These are phyloP conservation scores for Sarcoramphus papa DNA, from an alignment of 2,797 vertebrate genomes.

Conservation along the genomic window DNA sequence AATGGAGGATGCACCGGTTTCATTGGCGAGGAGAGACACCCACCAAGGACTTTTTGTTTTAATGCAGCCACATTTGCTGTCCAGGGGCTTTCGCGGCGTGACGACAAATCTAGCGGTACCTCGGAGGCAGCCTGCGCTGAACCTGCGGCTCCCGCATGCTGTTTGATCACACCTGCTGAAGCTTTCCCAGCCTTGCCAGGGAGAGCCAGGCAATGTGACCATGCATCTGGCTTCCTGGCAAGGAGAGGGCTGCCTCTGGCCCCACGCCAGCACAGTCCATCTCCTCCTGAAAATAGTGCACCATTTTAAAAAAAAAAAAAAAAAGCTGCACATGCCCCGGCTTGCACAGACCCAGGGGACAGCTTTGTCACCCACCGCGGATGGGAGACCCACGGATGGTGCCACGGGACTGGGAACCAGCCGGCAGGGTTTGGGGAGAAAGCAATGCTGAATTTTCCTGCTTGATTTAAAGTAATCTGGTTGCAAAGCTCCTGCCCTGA, in stretches of 20 bases:
- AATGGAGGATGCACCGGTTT: accelerated
- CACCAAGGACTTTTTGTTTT: background rate
- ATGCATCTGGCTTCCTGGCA: conserved; percentile 72
- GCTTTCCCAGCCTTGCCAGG: conserved; percentile 57
- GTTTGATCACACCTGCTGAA: conserved; percentile 71
- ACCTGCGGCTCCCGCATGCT: conserved; percentile 58
- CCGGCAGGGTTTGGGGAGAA: background rate
- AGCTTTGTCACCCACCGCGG: accelerated
- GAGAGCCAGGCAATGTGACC: conserved; percentile 64
- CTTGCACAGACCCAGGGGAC: accelerated
- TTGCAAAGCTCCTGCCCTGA: background rate
- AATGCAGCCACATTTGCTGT: accelerated
- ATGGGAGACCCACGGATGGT: background rate
- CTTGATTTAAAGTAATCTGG: background rate
- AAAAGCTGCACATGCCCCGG: accelerated
- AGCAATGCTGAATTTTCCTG: background rate
- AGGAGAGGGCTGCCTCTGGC: conserved; percentile 52
- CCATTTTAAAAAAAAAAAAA: background rate
- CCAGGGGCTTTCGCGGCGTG: background rate
- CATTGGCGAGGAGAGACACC: background rate
- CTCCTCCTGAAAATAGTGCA: conserved; percentile 50
- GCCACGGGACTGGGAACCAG: background rate
- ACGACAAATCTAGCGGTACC: background rate
- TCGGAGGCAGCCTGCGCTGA: conserved; percentile 26
- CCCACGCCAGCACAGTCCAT: background rate